A percentile compares a stretch with the other conserved stretches of the same genome.
Evolutionary conservation across 92 coral and sea anemone genomes (phyloP).

Genomic region (Actinernus sp.): DNA sequence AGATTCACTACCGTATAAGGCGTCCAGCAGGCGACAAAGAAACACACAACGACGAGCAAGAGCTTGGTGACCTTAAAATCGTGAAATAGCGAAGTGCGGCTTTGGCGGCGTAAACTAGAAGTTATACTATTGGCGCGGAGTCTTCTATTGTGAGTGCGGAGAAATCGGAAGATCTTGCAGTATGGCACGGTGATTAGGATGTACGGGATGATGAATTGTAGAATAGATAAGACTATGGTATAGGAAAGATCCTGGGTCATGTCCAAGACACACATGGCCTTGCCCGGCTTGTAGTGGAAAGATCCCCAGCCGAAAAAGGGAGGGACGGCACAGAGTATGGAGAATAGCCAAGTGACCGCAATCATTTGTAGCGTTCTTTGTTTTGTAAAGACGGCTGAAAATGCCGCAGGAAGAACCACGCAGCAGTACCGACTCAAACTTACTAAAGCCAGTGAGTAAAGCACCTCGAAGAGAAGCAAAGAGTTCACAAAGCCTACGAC

Average conservation of each 20-base stretch:
- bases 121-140: constrained; percentile 58
- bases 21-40: constrained; percentile 89
- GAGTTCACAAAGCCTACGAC: constrained; percentile 80
- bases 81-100: constrained; percentile 70
- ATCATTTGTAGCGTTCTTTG: constrained; percentile 67
- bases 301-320: constrained; percentile 76
- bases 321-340: constrained; percentile 70
- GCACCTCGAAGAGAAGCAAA: constrained; percentile 75
- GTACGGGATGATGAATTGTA: constrained; percentile 68
- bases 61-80: constrained; percentile 87
- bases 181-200: constrained; percentile 73
- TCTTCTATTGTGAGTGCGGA: constrained; percentile 68
- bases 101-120: constrained; percentile 47
- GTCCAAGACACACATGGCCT: constrained; percentile 65
- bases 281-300: constrained; percentile 47
- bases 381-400: constrained; percentile 69
- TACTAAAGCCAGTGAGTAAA: constrained; percentile 78
- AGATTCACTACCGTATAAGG: constrained; percentile 74
- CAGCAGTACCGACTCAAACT: constrained; percentile 83
- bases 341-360: constrained; percentile 65
- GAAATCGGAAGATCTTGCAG: constrained; percentile 78
- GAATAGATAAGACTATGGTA: constrained; percentile 61
- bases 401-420: constrained; percentile 74
- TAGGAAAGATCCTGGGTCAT: constrained; percentile 55
- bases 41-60: constrained; percentile 74